phyloP scores from a whole-genome alignment of 1,140 invertebrate species.

The Trichonephila clavata region DNA sequence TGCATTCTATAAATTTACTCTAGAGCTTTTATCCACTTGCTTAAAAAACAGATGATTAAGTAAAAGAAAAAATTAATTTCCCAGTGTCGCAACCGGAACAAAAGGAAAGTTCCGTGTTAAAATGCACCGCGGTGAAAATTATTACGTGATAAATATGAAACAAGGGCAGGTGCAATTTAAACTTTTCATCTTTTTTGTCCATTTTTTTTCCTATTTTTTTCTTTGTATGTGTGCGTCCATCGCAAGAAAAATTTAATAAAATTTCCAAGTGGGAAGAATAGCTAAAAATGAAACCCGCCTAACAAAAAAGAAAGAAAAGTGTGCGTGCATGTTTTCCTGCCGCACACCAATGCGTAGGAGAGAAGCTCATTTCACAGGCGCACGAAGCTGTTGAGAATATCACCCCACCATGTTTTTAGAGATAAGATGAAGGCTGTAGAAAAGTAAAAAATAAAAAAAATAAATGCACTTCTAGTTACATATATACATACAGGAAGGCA shows the following conservation, averaged over 20 bases:
- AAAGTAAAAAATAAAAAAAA: background rate
- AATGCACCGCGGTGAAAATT: background rate
- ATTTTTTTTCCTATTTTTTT: background rate
- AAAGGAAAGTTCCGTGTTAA: background rate
- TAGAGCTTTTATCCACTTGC: too few species aligned
- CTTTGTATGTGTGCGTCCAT: background rate
- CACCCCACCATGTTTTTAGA: background rate
- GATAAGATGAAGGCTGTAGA: background rate
- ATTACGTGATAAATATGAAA: conserved; percentile 8
- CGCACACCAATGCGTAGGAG: background rate
- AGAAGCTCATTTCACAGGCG: background rate
- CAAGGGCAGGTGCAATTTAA: background rate
- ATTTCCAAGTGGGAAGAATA: background rate
- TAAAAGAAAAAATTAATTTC: background rate
- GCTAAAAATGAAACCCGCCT: background rate
- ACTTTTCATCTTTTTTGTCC: background rate
- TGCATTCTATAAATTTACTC: too few species aligned
- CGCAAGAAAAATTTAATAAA: background rate
- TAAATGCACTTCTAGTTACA: background rate
- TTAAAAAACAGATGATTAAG: background rate
- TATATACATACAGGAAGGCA: background rate
- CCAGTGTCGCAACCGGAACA: background rate
- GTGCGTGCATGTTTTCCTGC: background rate
- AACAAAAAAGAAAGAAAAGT: background rate
- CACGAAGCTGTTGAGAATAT: background rate